phyloP scores from a whole-genome alignment of 2,797 vertebrate species.

The Fringilla coelebs region DNA sequence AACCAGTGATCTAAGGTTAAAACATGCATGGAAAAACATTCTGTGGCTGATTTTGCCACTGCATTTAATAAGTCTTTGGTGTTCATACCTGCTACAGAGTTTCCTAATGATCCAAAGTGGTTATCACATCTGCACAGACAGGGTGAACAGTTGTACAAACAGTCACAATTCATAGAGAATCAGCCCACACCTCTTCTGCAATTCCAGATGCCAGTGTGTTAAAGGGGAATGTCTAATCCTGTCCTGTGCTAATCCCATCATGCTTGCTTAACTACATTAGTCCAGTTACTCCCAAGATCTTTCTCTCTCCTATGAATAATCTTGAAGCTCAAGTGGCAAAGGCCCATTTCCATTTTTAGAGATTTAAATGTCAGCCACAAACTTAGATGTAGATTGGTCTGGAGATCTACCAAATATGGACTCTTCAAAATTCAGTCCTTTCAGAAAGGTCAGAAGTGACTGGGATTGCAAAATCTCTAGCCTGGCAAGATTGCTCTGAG shows the following conservation, averaged over 20 bases:
- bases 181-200: not conserved
- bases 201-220: not conserved
- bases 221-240: not conserved
- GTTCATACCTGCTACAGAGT: not conserved
- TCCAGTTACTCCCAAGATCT: not conserved
- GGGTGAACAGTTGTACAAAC: not conserved
- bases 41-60: not conserved
- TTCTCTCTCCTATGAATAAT: not conserved
- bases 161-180: accelerated
- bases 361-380: constrained; percentile 3
- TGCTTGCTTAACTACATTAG: not conserved
- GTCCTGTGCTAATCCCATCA: not conserved
- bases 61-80: not conserved
- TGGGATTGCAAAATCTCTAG: not conserved
- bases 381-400: not conserved
- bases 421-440: not conserved
- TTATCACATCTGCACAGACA: not conserved
- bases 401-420: constrained; percentile 47
- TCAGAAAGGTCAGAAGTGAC: constrained; percentile 7
- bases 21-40: not conserved
- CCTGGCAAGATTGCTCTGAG: not conserved
- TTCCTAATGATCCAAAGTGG: not conserved
- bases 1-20: not conserved
- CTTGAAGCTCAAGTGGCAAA: not conserved
- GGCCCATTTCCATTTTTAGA: constrained; percentile 33